phyloP scores from a whole-genome alignment of 2,797 vertebrate genomes.

The Hirundo rustica region DNA sequence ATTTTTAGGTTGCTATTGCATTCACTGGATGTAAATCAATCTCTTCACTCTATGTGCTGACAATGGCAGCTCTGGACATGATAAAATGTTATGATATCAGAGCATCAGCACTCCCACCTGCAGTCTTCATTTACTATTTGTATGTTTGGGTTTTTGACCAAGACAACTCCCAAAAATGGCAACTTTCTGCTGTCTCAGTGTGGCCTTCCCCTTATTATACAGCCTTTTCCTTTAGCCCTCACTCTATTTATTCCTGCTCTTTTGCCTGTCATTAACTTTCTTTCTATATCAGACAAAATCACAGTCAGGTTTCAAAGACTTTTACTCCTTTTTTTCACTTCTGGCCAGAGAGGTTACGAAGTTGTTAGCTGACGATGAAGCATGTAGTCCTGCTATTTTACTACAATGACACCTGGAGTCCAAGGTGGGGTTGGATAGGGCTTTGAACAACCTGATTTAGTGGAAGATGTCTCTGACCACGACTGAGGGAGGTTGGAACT shows the following conservation, averaged over 20 bases:
- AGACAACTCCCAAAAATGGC: background rate
- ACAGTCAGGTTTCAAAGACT: background rate
- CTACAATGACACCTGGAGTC: background rate
- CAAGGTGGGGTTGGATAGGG: background rate
- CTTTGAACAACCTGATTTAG: background rate
- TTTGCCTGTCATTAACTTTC: background rate
- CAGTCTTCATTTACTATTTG: background rate
- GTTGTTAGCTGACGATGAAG: background rate
- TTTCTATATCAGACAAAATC: background rate
- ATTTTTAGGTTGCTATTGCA: constrained; percentile 42
- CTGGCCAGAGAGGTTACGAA: background rate
- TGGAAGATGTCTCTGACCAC: background rate
- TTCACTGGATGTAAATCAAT: constrained; percentile 42
- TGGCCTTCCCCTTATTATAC: background rate
- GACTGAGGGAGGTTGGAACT: background rate
- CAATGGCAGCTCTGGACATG: background rate
- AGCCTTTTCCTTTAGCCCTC: background rate
- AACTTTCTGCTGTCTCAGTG: background rate
- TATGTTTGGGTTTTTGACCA: background rate
- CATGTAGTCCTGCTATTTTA: background rate
- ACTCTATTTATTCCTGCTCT: background rate
- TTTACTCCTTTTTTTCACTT: background rate
- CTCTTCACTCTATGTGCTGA: background rate
- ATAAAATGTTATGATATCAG: background rate
- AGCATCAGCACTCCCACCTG: background rate